Percentiles rank a stretch among this genome's conserved stretches.
Conservation (phyloP, 2,113 vertebrate species). For the Lasiurus cinereus region DNA sequence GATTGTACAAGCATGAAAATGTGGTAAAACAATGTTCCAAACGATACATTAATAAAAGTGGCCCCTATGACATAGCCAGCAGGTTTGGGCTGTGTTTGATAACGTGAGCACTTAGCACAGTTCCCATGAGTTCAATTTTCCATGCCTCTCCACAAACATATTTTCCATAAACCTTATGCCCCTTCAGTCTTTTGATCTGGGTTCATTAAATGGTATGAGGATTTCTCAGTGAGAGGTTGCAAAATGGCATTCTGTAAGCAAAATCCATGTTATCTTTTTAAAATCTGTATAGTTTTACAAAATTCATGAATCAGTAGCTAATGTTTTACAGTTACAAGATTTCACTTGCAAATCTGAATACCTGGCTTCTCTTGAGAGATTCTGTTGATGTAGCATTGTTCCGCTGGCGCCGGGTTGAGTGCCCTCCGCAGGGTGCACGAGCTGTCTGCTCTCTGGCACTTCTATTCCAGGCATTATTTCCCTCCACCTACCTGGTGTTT, state of each 20-base stretch:
- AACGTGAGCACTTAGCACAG: not conserved
- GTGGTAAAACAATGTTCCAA: not conserved
- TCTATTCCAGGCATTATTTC: not conserved
- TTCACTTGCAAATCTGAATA: conserved; percentile 16
- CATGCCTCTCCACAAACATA: not conserved
- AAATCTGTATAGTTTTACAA: not conserved
- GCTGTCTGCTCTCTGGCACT: not conserved
- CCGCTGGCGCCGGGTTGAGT: not conserved
- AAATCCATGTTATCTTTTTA: not conserved
- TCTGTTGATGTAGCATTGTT: not conserved
- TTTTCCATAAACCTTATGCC: conserved; percentile 20
- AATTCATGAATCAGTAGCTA: not conserved
- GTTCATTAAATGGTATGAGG: conserved; percentile 2
- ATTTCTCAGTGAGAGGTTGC: conserved; percentile 41
- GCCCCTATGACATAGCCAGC: not conserved
- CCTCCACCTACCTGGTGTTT: not conserved
- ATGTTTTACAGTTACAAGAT: not conserved
- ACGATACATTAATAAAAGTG: not conserved
- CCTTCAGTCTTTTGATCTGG: conserved; percentile 50
- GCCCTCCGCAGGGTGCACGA: not conserved
- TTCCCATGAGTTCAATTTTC: conserved; percentile 41
- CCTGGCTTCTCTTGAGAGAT: not conserved
- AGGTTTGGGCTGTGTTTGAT: conserved; percentile 21
- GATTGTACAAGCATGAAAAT: not conserved
- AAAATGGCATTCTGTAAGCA: conserved; percentile 28